Conservation (phyloP, 2,113 vertebrate genomes). For the Mungos mungo region DNA sequence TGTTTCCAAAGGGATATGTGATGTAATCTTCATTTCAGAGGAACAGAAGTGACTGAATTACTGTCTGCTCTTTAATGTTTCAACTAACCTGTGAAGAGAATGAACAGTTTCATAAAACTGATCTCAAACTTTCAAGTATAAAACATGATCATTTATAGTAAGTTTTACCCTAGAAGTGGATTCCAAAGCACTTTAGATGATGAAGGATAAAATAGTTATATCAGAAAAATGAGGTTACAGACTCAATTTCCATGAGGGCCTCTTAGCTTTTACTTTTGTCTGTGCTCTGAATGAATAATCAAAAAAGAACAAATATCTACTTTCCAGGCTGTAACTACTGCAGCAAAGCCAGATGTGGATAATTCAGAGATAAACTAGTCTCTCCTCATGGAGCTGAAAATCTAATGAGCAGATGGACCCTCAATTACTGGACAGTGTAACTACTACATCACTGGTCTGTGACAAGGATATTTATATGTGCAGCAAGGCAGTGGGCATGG, state of each 20-base stretch:
- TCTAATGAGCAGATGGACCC: neutral
- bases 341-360: neutral
- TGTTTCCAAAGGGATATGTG: constrained; percentile 46
- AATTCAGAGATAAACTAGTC: neutral
- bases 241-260: neutral
- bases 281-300: neutral
- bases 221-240: neutral
- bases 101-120: neutral
- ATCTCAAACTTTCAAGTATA: constrained; percentile 8
- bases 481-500: neutral
- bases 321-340: neutral
- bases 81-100: constrained; percentile 91
- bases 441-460: neutral
- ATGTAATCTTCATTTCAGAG: neutral
- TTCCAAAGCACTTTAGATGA: constrained; percentile 10
- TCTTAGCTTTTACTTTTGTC: neutral
- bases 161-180: neutral
- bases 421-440: neutral
- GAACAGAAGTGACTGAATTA: constrained; percentile 77
- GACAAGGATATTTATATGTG: neutral
- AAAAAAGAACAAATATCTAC: neutral
- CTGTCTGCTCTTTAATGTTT: constrained; percentile 96
- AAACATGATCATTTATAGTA: neutral
- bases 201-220: neutral
- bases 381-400: neutral